Percentiles rank a stretch among this genome's conserved stretches.
These are phyloP conservation scores for Ambastaia sidthimunki DNA, from an alignment of 2,797 vertebrate species.

Conservation along the genomic window DNA sequence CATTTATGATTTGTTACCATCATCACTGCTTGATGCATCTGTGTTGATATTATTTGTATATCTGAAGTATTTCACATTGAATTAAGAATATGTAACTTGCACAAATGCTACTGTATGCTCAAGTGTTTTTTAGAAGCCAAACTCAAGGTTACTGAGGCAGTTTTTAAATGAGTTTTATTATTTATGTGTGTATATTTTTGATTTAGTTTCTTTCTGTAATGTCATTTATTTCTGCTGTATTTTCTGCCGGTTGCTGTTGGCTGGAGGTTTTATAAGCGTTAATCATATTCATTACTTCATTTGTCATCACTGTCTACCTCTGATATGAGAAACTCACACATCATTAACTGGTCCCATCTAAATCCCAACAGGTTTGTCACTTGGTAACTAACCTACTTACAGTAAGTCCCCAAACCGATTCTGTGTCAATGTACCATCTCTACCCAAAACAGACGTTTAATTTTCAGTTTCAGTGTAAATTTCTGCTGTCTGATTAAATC, in stretches of 20 bases:
- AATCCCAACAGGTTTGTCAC: slow-evolving; percentile 49
- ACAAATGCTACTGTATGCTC: slow-evolving; percentile 65
- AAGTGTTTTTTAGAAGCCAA: slow-evolving; percentile 70
- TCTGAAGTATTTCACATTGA: slow-evolving; percentile 34
- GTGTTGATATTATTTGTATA: slow-evolving; percentile 30
- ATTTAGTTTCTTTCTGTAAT: neutral
- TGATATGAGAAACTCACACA: slow-evolving; percentile 43
- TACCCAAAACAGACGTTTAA: slow-evolving; percentile 29
- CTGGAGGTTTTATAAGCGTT: slow-evolving; percentile 66
- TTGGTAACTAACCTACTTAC: slow-evolving; percentile 56
- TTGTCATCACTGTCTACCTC: slow-evolving; percentile 78
- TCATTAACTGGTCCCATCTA: slow-evolving; percentile 58
- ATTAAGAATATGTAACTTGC: slow-evolving; percentile 60
- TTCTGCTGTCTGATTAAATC: slow-evolving; percentile 58
- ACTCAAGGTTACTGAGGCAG: slow-evolving; percentile 43
- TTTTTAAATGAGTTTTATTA: too few relatives aligned
- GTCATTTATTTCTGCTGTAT: slow-evolving; percentile 53
- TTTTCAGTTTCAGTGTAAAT: slow-evolving; percentile 56
- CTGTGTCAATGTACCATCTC: slow-evolving; percentile 57
- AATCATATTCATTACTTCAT: slow-evolving; percentile 44
- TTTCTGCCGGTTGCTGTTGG: slow-evolving; percentile 49
- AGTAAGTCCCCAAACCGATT: slow-evolving; percentile 56
- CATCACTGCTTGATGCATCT: neutral
- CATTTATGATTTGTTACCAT: slow-evolving; percentile 29
- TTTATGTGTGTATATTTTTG: slow-evolving; percentile 1